phyloP scores from a whole-genome alignment of 1,140 invertebrate species.

The Drosophila chauvacae region DNA sequence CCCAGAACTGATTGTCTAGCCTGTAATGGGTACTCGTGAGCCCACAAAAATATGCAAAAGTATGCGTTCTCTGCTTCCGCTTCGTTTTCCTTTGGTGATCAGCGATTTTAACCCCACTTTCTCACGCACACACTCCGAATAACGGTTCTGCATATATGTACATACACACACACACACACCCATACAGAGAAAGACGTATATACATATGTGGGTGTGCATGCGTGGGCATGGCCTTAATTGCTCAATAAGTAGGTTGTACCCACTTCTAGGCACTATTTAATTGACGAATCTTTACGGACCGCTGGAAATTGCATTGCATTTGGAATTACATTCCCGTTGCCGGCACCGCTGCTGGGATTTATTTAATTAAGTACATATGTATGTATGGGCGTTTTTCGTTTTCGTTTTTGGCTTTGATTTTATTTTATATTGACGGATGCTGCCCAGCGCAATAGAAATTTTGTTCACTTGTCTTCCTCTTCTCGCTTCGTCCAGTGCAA shows the following conservation, averaged over 20 bases:
- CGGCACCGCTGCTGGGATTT: not conserved
- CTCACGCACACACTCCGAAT: conserved; percentile 15
- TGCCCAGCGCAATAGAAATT: conserved; percentile 78
- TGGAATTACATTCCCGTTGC: not conserved
- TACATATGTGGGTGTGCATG: conserved; percentile 40
- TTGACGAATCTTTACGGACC: conserved; percentile 51
- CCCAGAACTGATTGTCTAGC: not conserved
- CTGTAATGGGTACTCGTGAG: not conserved
- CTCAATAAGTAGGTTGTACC: conserved; percentile 70
- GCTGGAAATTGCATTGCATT: conserved; percentile 26
- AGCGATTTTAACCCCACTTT: conserved; percentile 21
- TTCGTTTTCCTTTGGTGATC: conserved; percentile 17
- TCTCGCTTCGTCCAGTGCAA: conserved; percentile 44
- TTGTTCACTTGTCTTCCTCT: conserved; percentile 76
- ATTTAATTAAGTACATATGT: not conserved
- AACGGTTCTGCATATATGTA: conserved; percentile 26
- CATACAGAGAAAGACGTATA: conserved; percentile 5
- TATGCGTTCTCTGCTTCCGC: conserved; percentile 1
- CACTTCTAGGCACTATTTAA: conserved; percentile 56
- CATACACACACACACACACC: conserved; percentile 16
- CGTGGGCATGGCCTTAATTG: conserved; percentile 67
- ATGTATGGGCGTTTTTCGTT: conserved; percentile 4
- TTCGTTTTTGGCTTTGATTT: conserved; percentile 6
- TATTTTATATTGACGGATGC: conserved; percentile 61
- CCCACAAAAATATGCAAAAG: conserved; percentile 21